A percentile compares a stretch with the other conserved stretches of the same genome.
These are phyloP conservation scores for Istiophorus platypterus DNA, from an alignment of 2,113 vertebrate species.

Conservation along the genomic window DNA sequence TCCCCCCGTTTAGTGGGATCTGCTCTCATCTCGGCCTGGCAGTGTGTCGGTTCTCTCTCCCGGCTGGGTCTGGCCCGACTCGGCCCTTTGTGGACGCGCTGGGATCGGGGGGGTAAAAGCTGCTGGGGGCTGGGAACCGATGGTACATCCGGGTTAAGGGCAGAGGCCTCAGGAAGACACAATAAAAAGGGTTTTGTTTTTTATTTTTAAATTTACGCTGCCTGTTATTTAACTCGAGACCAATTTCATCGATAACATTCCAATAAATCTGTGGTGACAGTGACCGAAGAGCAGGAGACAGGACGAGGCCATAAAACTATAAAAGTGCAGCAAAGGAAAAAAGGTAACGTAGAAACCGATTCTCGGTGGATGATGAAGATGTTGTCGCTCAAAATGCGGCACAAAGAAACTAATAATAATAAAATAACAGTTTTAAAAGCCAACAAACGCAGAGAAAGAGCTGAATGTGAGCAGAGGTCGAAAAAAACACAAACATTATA, in stretches of 20 bases:
- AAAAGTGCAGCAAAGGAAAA: background rate
- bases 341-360: background rate
- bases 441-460: background rate
- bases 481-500: background rate
- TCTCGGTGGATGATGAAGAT: too few relatives aligned
- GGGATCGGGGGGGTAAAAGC: conserved; percentile 16
- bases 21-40: conserved; percentile 64
- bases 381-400: too few relatives aligned
- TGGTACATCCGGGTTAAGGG: background rate
- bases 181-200: background rate
- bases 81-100: conserved; percentile 30
- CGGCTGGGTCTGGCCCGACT: conserved; percentile 46
- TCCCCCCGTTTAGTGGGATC: conserved; percentile 37
- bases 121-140: background rate
- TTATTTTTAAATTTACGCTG: background rate
- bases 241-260: background rate
- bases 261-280: background rate
- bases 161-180: background rate
- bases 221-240: background rate
- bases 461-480: background rate
- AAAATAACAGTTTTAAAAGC: too few relatives aligned
- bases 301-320: too few relatives aligned
- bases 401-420: background rate
- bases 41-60: conserved; percentile 41
- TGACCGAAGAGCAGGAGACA: background rate